These are phyloP conservation scores for Triplophysa siluroides DNA, from an alignment of 2,113 vertebrate species.

Conservation along the genomic window DNA sequence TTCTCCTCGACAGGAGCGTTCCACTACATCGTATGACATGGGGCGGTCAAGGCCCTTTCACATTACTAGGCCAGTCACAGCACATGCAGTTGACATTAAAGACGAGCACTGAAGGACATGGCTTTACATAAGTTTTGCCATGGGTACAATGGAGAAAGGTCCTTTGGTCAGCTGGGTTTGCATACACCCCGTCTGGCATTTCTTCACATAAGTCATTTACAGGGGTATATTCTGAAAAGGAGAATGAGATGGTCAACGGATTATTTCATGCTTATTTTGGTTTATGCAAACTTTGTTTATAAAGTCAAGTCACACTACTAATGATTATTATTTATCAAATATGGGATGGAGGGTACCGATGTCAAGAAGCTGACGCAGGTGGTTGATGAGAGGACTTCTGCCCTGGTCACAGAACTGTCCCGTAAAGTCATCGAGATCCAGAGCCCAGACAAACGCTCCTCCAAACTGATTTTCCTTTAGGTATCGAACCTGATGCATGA, in stretches of 20 bases:
- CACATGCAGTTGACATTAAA: slow-evolving; percentile 62
- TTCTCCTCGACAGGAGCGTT: background rate
- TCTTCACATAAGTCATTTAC: slow-evolving; percentile 58
- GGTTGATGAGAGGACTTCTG: slow-evolving; percentile 72
- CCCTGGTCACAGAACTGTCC: slow-evolving; percentile 77
- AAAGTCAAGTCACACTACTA: background rate
- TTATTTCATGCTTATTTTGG: too few relatives aligned
- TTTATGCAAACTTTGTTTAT: too few relatives aligned
- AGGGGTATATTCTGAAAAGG: background rate
- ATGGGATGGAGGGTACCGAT: slow-evolving; percentile 52
- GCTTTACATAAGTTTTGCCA: slow-evolving; percentile 43
- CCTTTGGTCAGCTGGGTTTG: slow-evolving; percentile 48
- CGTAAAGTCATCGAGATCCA: slow-evolving; percentile 80
- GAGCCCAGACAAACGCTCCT: slow-evolving; percentile 78
- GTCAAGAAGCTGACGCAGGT: slow-evolving; percentile 66
- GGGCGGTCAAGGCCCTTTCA: too few relatives aligned
- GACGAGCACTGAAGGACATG: slow-evolving; percentile 56
- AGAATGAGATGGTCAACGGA: too few relatives aligned
- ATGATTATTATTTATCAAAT: background rate
- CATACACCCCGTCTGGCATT: slow-evolving; percentile 55
- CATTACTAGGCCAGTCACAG: slow-evolving; percentile 57
- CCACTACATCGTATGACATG: background rate
- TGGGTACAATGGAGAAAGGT: slow-evolving; percentile 64
- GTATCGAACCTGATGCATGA: slow-evolving; percentile 66
- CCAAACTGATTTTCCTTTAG: slow-evolving; percentile 73